Conservation (phyloP, 2,113 vertebrate genomes). For the Sinosuthora webbiana region DNA sequence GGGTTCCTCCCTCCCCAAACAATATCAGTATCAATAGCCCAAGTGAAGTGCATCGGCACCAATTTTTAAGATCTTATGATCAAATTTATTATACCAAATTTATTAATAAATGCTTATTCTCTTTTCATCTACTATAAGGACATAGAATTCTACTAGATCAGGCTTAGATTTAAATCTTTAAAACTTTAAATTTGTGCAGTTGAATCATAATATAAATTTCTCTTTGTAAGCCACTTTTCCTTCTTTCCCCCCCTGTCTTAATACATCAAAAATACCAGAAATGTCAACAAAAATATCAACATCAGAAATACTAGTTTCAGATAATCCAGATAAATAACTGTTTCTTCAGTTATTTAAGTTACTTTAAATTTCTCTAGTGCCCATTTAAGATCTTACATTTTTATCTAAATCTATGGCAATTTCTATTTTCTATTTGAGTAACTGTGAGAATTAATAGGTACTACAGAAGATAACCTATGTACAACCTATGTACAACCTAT, state of each 20-base stretch:
- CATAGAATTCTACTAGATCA: neutral
- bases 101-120: neutral
- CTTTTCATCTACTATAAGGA: neutral
- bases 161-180: neutral
- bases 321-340: neutral
- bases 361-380: neutral
- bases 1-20: fast-evolving
- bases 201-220: neutral
- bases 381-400: neutral
- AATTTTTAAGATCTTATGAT: neutral
- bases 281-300: neutral
- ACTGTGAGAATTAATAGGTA: neutral
- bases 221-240: neutral
- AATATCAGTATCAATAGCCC: too few species aligned
- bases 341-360: neutral
- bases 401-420: neutral
- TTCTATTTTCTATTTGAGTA: neutral
- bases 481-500: too few species aligned
- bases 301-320: neutral
- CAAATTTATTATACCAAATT: neutral
- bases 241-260: neutral
- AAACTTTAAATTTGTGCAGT: neutral
- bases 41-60: neutral
- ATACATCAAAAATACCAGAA: neutral
- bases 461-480: too few species aligned